Percentiles rank a stretch among this genome's conserved stretches.
Conservation (phyloP, 1,140 invertebrate species). For the Marisa cornuarietis region DNA sequence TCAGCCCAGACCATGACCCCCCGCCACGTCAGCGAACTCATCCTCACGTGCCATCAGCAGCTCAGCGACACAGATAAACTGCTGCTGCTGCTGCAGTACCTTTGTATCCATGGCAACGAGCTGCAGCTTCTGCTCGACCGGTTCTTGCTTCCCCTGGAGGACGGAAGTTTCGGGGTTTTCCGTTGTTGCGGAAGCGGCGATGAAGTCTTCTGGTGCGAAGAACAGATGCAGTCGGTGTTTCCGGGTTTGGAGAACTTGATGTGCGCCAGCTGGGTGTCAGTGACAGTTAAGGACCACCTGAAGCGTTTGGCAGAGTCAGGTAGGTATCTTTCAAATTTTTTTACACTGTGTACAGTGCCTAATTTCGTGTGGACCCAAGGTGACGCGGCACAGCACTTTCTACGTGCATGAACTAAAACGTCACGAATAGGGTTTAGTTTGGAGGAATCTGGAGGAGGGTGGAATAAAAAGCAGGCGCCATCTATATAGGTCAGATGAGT, state of each 20-base stretch:
- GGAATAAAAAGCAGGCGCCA: no score
- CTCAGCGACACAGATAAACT: constrained; percentile 2
- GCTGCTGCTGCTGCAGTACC: constrained; percentile 18
- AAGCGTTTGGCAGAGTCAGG: constrained; percentile 1
- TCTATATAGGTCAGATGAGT: no score
- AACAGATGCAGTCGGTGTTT: background rate
- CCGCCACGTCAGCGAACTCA: background rate
- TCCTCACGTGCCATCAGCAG: background rate
- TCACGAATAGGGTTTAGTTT: no score
- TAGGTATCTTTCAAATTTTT: background rate
- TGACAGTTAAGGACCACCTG: background rate
- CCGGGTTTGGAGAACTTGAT: constrained; percentile 12
- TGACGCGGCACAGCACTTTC: no score
- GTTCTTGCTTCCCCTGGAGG: constrained; percentile 13
- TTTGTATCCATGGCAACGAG: background rate
- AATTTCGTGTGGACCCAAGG: no score
- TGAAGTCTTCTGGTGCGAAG: background rate
- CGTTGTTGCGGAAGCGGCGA: background rate
- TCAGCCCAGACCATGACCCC: background rate
- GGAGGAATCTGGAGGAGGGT: no score
- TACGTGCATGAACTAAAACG: no score
- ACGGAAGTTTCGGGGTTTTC: constrained; percentile 11
- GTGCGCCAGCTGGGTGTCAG: background rate
- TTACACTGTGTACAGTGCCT: background rate
- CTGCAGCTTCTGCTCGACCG: background rate